Conservation (phyloP, 1,140 invertebrate genomes). For the Trichonephila clavipes region DNA sequence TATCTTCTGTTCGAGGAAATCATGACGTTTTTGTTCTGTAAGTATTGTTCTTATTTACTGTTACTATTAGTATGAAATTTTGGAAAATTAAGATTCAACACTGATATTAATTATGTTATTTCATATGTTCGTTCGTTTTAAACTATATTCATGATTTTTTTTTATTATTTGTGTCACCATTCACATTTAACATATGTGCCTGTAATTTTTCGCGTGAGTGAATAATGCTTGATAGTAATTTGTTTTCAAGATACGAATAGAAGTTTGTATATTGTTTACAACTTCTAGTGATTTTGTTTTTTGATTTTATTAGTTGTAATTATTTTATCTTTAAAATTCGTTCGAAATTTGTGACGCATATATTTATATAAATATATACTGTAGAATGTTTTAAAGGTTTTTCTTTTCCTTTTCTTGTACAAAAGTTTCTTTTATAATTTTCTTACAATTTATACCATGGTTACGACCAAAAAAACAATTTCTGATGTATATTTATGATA, state of each 20-base stretch:
- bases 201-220: neutral
- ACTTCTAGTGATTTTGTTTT: too few species aligned
- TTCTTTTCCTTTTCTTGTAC: too few species aligned
- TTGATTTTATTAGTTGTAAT: too few species aligned
- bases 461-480: too few species aligned
- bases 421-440: too few species aligned
- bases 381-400: too few species aligned
- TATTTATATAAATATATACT: too few species aligned
- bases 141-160: neutral
- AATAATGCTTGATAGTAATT: neutral
- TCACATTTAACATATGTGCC: neutral
- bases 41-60: constrained; percentile 10
- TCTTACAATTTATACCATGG: too few species aligned
- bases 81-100: neutral
- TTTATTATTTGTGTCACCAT: neutral
- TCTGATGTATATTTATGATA: too few species aligned
- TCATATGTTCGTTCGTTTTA: neutral
- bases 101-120: neutral
- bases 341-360: too few species aligned
- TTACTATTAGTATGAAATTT: neutral
- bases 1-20: constrained; percentile 51
- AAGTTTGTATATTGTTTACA: too few species aligned
- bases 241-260: neutral
- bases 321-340: too few species aligned
- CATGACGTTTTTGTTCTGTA: constrained; percentile 53